Conservation (phyloP, 2,888 invertebrate species). For the Bruchidius siliquastri region DNA sequence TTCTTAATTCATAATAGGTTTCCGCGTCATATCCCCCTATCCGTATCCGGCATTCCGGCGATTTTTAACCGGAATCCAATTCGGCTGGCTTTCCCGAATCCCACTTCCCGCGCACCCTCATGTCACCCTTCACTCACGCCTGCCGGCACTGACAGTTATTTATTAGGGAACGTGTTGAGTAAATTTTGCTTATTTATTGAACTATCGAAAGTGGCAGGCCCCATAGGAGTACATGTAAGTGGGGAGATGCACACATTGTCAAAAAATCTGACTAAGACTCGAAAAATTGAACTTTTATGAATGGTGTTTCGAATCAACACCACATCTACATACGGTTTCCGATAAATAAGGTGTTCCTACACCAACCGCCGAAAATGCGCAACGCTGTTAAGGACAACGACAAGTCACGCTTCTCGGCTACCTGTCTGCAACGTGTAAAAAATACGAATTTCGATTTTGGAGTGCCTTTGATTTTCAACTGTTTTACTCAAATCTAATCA, state of each 20-base stretch:
- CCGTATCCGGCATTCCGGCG: neutral
- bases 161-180: slow-evolving; percentile 32
- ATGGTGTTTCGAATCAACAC: too few species aligned
- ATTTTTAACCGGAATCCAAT: neutral
- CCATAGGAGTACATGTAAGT: neutral
- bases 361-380: too few species aligned
- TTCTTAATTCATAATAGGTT: neutral
- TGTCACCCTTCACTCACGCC: neutral
- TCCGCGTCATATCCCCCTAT: neutral
- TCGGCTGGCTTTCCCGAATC: neutral
- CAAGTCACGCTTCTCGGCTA: too few species aligned
- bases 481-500: too few species aligned
- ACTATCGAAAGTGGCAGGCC: slow-evolving; percentile 28
- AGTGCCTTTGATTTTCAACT: too few species aligned
- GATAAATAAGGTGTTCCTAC: too few species aligned
- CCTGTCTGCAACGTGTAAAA: too few species aligned
- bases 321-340: too few species aligned
- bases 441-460: too few species aligned
- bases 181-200: slow-evolving; percentile 37
- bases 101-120: neutral
- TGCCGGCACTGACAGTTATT: slow-evolving; percentile 27
- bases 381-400: too few species aligned
- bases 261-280: too few species aligned
- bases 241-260: neutral
- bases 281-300: too few species aligned